Conservation (phyloP, 2,113 vertebrate genomes). For the Heloderma charlesbogerti region DNA sequence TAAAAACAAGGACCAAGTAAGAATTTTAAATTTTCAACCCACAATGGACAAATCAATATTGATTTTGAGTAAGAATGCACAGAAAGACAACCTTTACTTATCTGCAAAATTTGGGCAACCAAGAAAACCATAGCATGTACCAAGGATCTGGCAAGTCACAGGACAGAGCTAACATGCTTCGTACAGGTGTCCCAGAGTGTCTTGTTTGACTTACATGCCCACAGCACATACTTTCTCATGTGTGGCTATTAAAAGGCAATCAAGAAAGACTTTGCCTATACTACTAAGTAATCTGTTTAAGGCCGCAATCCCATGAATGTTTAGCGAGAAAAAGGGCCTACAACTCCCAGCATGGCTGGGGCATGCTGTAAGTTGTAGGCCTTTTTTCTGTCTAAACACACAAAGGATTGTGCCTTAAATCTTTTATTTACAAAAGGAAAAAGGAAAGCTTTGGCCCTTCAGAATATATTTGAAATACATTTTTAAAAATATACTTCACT, state of each 20-base stretch:
- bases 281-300: background rate
- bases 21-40: constrained; percentile 18
- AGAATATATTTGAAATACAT: background rate
- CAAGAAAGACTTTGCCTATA: background rate
- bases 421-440: background rate
- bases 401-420: too few relatives aligned
- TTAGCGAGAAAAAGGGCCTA: too few relatives aligned
- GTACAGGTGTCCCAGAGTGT: background rate
- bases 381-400: too few relatives aligned
- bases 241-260: background rate
- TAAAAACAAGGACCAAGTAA: constrained; percentile 9
- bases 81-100: background rate
- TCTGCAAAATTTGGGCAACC: background rate
- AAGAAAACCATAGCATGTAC: background rate
- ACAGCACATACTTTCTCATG: background rate
- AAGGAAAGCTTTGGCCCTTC: background rate
- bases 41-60: background rate
- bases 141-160: background rate
- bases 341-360: too few relatives aligned
- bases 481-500: constrained; percentile 13
- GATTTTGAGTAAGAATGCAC: background rate
- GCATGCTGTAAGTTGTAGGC: too few relatives aligned
- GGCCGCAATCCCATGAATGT: too few relatives aligned
- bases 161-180: background rate
- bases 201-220: background rate